A percentile compares a stretch with the other conserved stretches of the same genome.
These are phyloP conservation scores for Clytia hemisphaerica DNA, from an alignment of 30 jellyfish, hydroid and myxozoan genomes.

Conservation along the genomic window DNA sequence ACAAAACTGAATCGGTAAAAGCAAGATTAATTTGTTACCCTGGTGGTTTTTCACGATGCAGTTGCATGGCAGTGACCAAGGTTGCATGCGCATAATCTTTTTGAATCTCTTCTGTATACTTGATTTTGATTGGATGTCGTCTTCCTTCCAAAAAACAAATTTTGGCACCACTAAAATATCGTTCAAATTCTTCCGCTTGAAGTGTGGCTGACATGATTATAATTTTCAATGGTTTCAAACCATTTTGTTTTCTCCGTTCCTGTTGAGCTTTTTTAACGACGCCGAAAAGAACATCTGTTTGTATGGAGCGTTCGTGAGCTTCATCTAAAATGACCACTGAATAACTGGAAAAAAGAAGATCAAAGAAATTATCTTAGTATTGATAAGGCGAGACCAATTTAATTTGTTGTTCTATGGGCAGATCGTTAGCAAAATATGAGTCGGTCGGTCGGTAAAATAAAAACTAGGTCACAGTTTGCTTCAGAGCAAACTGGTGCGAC, in stretches of 20 bases:
- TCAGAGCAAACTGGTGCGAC: too few species aligned
- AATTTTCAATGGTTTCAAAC: constrained; percentile 36
- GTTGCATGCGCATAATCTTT: constrained; percentile 82
- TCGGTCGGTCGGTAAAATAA: too few species aligned
- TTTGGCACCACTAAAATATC: constrained; percentile 75
- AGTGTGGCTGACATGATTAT: constrained; percentile 94
- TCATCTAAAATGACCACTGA: constrained; percentile 59
- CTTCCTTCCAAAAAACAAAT: constrained; percentile 83
- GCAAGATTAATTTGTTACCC: too few species aligned
- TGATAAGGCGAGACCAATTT: too few species aligned
- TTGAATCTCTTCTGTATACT: constrained; percentile 71
- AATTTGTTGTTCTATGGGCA: too few species aligned
- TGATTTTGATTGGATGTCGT: constrained; percentile 64
- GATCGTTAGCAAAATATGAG: too few species aligned
- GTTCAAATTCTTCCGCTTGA: constrained; percentile 75
- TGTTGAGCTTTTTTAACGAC: constrained; percentile 80
- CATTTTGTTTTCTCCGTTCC: constrained; percentile 16
- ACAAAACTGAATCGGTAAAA: too few species aligned
- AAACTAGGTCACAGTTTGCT: too few species aligned
- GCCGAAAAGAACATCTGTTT: constrained; percentile 87
- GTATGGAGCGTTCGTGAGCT: constrained; percentile 92
- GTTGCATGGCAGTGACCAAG: constrained; percentile 55
- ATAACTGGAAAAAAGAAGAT: too few species aligned
- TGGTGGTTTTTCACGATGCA: constrained; percentile 60
- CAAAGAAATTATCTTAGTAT: too few species aligned